Conservation (phyloP, 2,113 vertebrate genomes). For the Tychaedon coryphoeus region DNA sequence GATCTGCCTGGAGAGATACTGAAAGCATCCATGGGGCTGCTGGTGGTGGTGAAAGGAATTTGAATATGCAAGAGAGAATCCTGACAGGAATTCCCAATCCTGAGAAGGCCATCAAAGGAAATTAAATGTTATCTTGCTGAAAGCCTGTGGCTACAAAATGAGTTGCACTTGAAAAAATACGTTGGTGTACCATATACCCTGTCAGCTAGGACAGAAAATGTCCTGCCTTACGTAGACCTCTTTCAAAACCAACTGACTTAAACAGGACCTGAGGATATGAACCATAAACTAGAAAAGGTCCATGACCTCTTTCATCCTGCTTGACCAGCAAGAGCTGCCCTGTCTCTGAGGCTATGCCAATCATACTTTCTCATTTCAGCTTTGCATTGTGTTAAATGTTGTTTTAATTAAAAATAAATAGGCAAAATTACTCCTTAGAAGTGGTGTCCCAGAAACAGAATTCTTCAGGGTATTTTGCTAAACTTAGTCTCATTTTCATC, state of each 20-base stretch:
- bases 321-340: background rate
- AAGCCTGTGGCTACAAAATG: background rate
- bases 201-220: background rate
- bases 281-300: background rate
- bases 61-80: background rate
- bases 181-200: background rate
- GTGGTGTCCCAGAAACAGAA: background rate
- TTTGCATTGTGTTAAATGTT: background rate
- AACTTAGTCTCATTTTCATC: background rate
- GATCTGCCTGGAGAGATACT: background rate
- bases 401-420: conserved; percentile 48
- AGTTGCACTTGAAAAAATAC: background rate
- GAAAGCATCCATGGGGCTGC: background rate
- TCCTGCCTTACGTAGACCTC: background rate
- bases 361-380: background rate
- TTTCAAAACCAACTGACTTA: background rate
- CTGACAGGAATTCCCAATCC: background rate
- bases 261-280: background rate
- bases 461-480: background rate
- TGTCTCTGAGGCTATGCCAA: background rate
- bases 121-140: background rate
- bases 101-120: background rate
- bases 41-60: background rate
- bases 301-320: background rate
- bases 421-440: background rate